Conservation (phyloP, 2,113 vertebrate species). For the Lepisosteus osseus region DNA sequence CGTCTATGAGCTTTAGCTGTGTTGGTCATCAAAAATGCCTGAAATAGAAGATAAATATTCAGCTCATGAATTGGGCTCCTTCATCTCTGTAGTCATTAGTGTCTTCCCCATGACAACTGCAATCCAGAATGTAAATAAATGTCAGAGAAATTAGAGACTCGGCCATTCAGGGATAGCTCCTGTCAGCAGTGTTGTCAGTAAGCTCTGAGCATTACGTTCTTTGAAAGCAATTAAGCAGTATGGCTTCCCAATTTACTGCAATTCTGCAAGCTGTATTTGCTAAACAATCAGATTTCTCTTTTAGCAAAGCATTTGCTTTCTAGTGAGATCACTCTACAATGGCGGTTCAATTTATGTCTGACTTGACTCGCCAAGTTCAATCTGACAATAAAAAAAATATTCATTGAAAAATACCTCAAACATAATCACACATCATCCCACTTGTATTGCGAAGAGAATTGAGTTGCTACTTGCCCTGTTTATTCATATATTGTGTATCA, state of each 20-base stretch:
- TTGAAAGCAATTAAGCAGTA: neutral
- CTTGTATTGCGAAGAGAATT: no score
- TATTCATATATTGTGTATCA: no score
- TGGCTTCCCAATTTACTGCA: neutral
- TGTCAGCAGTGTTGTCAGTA: slow-evolving; percentile 15
- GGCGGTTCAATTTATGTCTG: no score
- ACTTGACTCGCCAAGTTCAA: no score
- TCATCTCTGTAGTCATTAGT: slow-evolving; percentile 21
- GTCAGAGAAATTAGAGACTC: slow-evolving; percentile 24
- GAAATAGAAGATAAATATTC: slow-evolving; percentile 29
- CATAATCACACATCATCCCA: no score
- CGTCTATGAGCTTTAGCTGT: slow-evolving; percentile 26
- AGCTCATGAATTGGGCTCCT: slow-evolving; percentile 9
- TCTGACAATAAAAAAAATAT: no score
- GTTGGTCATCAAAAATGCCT: slow-evolving; percentile 24
- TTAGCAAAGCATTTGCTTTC: no score
- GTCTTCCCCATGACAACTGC: slow-evolving; percentile 26
- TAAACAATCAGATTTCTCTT: neutral
- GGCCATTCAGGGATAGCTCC: slow-evolving; percentile 8
- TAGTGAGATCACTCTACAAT: no score
- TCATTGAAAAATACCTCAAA: no score
- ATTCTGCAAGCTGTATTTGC: neutral
- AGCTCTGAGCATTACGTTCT: neutral
- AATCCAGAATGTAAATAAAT: slow-evolving; percentile 44
- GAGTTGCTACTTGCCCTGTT: no score